These are phyloP conservation scores for Spinus pinus DNA, from an alignment of 2,797 vertebrate genomes.

Conservation along the genomic window DNA sequence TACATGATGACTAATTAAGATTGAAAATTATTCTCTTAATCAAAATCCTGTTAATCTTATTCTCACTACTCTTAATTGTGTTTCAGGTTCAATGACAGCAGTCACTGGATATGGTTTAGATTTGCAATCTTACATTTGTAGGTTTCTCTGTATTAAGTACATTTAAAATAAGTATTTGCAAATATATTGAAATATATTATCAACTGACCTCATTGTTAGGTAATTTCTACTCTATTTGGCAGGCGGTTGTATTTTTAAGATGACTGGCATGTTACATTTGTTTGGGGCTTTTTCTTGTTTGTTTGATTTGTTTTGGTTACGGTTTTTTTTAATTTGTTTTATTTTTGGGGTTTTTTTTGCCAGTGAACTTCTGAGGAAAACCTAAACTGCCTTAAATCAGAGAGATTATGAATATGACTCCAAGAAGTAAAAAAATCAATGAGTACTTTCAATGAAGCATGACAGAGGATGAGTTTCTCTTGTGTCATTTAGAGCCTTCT, in stretches of 20 bases:
- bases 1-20: background rate
- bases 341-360: background rate
- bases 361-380: background rate
- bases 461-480: background rate
- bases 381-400: background rate
- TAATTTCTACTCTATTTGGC: background rate
- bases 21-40: background rate
- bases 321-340: background rate
- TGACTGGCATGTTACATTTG: background rate
- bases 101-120: background rate
- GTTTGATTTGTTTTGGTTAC: background rate
- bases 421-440: background rate
- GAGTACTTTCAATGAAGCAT: background rate
- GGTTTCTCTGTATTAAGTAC: background rate
- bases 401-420: background rate
- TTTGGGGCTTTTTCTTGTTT: background rate
- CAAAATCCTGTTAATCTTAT: background rate
- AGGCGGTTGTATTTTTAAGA: background rate
- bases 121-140: background rate
- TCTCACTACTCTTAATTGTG: background rate
- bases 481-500: background rate
- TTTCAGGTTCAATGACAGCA: background rate
- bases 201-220: background rate
- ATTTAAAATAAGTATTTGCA: background rate
- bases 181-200: background rate